A percentile compares a stretch with the other conserved stretches of the same genome.
Conservation (phyloP, 2,888 invertebrate genomes). For the Amorpha juglandis region DNA sequence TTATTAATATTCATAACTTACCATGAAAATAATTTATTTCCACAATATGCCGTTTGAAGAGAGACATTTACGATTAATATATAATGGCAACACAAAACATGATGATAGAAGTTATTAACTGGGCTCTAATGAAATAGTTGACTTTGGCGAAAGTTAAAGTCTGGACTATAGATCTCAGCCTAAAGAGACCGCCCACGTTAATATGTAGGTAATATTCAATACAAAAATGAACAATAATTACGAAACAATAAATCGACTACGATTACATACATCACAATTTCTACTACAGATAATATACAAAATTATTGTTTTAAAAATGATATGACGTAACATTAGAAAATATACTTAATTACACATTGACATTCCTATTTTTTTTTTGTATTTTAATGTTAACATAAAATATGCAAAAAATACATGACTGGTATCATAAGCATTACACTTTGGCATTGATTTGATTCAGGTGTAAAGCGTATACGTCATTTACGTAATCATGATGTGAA, state of each 20-base stretch:
- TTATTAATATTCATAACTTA: no score
- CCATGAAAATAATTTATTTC: no score
- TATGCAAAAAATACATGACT: not conserved
- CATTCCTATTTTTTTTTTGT: not conserved
- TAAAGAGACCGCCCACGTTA: no score
- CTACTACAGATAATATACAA: not conserved
- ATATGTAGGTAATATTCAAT: not conserved
- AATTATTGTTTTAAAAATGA: constrained; percentile 16
- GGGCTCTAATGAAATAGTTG: no score
- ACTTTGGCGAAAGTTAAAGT: no score
- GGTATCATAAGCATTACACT: constrained; percentile 2
- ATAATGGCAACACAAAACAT: no score
- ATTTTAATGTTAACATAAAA: not conserved
- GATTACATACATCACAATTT: not conserved
- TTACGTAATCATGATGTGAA: no score
- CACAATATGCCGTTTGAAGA: no score
- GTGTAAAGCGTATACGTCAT: not conserved
- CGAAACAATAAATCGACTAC: not conserved
- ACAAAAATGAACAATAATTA: not conserved
- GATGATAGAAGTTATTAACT: no score
- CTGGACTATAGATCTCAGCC: no score
- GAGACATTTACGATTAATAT: no score
- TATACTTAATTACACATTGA: not conserved
- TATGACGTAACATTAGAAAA: constrained; percentile 14
- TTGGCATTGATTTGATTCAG: constrained; percentile 10